Evolutionary conservation across 1,140 invertebrate species (phyloP).

Genomic region (Diabrotica undecimpunctata): DNA sequence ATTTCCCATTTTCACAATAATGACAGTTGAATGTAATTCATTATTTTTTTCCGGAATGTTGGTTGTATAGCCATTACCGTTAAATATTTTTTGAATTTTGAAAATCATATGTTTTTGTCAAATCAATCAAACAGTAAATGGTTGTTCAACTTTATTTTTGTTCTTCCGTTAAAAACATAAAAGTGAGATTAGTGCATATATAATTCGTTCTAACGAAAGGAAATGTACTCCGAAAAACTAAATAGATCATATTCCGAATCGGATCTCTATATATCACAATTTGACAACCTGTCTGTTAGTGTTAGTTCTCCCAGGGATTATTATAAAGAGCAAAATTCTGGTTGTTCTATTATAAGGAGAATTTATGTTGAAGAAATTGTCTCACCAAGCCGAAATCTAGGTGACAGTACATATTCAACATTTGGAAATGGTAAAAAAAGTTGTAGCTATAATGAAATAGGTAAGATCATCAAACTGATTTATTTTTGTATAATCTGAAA

Average conservation of each 20-base stretch:
- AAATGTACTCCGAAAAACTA: background rate
- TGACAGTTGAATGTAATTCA: no score
- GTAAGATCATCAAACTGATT: background rate
- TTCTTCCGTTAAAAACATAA: no score
- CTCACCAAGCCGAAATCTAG: background rate
- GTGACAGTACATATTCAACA: background rate
- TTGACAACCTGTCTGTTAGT: constrained; percentile 1
- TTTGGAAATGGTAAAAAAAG: background rate
- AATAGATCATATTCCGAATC: constrained; percentile 21
- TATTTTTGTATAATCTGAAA: background rate
- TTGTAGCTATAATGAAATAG: background rate
- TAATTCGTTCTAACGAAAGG: no score
- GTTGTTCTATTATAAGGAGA: constrained; percentile 1
- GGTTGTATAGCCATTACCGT: no score
- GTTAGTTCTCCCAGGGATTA: background rate
- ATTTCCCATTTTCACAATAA: no score
- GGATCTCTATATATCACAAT: constrained; percentile 5
- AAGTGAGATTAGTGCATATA: no score
- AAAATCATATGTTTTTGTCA: no score
- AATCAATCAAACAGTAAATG: no score
- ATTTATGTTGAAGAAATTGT: constrained; percentile 14
- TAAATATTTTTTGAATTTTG: no score
- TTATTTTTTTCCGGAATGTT: no score
- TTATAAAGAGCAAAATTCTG: background rate
- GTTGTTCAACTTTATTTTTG: no score